Percentiles rank a stretch among this genome's conserved stretches.
Conservation (phyloP, 2,888 invertebrate species). For the Dorcus hopei region DNA sequence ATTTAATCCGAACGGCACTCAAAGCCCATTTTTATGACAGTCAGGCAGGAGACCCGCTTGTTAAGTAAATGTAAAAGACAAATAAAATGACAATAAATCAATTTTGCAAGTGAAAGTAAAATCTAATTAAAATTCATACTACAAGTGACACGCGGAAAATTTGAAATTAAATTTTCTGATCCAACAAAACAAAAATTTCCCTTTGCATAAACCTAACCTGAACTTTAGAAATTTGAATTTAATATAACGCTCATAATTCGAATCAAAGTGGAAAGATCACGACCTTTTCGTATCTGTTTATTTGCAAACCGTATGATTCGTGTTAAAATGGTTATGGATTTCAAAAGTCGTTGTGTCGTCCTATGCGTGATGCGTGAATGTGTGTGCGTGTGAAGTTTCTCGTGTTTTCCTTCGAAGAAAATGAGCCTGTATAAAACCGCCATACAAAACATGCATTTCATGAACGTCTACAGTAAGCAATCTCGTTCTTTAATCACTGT, state of each 20-base stretch:
- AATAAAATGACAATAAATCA: too few relatives aligned
- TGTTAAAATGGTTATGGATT: not conserved
- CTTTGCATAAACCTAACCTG: not conserved
- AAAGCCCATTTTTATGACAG: too few relatives aligned
- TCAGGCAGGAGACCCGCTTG: too few relatives aligned
- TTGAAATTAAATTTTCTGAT: not conserved
- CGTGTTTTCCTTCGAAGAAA: too few relatives aligned
- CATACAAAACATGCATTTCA: conserved; percentile 40
- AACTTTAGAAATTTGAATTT: not conserved
- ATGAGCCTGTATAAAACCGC: conserved; percentile 45
- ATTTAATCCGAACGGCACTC: too few relatives aligned
- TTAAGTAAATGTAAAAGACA: too few relatives aligned
- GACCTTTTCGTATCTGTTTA: conserved; percentile 8
- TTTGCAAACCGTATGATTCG: conserved; percentile 6
- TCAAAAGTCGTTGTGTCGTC: not conserved
- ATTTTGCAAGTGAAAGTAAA: too few relatives aligned
- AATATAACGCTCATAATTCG: not conserved
- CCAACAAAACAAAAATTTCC: not conserved
- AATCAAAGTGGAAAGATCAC: conserved; percentile 4
- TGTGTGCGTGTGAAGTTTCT: too few relatives aligned
- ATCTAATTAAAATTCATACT: too few relatives aligned
- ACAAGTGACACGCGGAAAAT: not conserved
- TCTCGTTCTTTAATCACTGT: not conserved
- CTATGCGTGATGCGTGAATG: too few relatives aligned
- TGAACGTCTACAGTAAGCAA: conserved; percentile 39